These are phyloP conservation scores for Sphaerophoria rueppellii DNA, from an alignment of 2,888 invertebrate species.

Conservation along the genomic window DNA sequence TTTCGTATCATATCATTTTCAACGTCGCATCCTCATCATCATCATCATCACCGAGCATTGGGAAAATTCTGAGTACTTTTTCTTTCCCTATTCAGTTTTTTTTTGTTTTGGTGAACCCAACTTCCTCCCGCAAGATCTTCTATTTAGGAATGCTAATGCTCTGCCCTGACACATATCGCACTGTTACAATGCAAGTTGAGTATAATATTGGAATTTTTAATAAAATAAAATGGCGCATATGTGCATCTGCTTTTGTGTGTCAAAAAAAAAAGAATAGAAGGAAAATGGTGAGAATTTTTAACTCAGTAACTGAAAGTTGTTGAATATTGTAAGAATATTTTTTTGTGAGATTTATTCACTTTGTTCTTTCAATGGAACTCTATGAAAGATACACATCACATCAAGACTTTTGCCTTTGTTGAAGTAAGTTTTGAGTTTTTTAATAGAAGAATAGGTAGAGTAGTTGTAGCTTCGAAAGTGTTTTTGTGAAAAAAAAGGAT, in stretches of 20 bases:
- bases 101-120: not conserved
- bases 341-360: conserved; percentile 3
- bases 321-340: not conserved
- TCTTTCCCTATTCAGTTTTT: not conserved
- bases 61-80: not conserved
- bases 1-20: conserved; percentile 2
- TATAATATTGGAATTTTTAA: conserved; percentile 45
- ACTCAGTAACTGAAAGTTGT: not conserved
- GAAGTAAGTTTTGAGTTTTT: not conserved
- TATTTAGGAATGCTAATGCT: conserved; percentile 17
- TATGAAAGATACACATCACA: not conserved
- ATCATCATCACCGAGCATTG: not conserved
- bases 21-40: not conserved
- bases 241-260: conserved; percentile 18
- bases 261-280: not conserved
- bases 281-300: conserved; percentile 1
- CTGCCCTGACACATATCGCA: conserved; percentile 49
- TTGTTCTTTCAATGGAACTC: not conserved
- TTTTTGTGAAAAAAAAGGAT: too few species aligned
- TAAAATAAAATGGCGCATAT: conserved; percentile 51
- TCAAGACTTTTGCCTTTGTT: not conserved
- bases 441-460: too few species aligned
- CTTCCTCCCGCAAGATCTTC: conserved; percentile 1
- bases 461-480: too few species aligned
- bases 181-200: conserved; percentile 16